These are phyloP conservation scores for Toxotes lorentzi DNA, from an alignment of 2,797 vertebrate species.

Conservation along the genomic window DNA sequence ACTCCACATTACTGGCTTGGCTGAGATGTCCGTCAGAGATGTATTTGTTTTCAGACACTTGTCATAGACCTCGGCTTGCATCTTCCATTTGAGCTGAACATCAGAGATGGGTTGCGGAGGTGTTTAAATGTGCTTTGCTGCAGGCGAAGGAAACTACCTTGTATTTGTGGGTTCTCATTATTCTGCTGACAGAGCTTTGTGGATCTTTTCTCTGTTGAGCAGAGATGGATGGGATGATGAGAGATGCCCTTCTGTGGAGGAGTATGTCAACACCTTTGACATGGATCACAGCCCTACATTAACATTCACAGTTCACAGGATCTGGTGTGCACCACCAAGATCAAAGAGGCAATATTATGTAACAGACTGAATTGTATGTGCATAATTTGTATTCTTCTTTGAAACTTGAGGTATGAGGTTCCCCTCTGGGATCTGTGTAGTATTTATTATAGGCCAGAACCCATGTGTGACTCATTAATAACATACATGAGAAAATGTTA, in stretches of 20 bases:
- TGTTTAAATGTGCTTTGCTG: slow-evolving; percentile 62
- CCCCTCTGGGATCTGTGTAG: slow-evolving; percentile 30
- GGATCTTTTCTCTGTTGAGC: slow-evolving; percentile 45
- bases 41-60: slow-evolving; percentile 59
- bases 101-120: slow-evolving; percentile 46
- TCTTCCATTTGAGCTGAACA: slow-evolving; percentile 56
- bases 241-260: slow-evolving; percentile 65
- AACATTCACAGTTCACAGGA: slow-evolving; percentile 62
- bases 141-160: slow-evolving; percentile 46
- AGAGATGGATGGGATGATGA: slow-evolving; percentile 62
- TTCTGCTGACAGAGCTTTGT: slow-evolving; percentile 63
- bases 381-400: slow-evolving; percentile 46
- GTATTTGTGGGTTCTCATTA: slow-evolving; percentile 60
- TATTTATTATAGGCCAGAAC: slow-evolving; percentile 40
- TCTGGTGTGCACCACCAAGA: slow-evolving; percentile 45
- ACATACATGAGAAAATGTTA: slow-evolving; percentile 41
- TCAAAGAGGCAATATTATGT: slow-evolving; percentile 50
- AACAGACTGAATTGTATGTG: slow-evolving; percentile 39
- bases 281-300: slow-evolving; percentile 58
- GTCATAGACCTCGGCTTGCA: slow-evolving; percentile 45
- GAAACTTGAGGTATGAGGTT: slow-evolving; percentile 39
- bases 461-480: slow-evolving; percentile 47
- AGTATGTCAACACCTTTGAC: slow-evolving; percentile 75
- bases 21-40: slow-evolving; percentile 36
- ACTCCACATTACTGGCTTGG: slow-evolving; percentile 45